Percentiles rank a stretch among this genome's conserved stretches.
phyloP scores from a whole-genome alignment of 2,888 invertebrate species.

The Lithosia quadra region DNA sequence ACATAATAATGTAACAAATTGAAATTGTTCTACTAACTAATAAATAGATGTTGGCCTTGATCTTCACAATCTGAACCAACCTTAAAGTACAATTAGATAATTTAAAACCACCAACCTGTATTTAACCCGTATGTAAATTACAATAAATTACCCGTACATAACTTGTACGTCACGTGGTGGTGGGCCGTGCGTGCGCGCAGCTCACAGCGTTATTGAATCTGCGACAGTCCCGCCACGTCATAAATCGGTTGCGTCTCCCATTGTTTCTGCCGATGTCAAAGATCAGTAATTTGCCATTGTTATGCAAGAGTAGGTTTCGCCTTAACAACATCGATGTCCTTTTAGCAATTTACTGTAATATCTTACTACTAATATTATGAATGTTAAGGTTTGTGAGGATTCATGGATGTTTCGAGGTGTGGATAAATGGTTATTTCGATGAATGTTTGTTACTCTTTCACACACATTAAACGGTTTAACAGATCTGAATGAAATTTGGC shows the following conservation, averaged over 20 bases:
- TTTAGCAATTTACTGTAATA: slow-evolving; percentile 11
- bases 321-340: slow-evolving; percentile 31
- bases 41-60: slow-evolving; percentile 35
- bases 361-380: slow-evolving; percentile 8
- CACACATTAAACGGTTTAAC: no score
- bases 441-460: neutral
- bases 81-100: slow-evolving; percentile 40
- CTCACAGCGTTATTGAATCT: slow-evolving; percentile 69
- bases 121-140: slow-evolving; percentile 59
- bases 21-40: slow-evolving; percentile 6
- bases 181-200: slow-evolving; percentile 64
- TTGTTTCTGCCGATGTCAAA: slow-evolving; percentile 83
- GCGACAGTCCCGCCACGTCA: slow-evolving; percentile 69
- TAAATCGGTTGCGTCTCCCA: slow-evolving; percentile 75
- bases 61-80: slow-evolving; percentile 44
- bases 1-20: neutral
- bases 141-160: slow-evolving; percentile 57
- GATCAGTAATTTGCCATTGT: slow-evolving; percentile 85
- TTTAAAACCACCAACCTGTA: slow-evolving; percentile 51
- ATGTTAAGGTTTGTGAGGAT: neutral
- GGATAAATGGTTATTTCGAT: neutral
- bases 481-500: neutral
- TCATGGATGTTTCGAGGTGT: no score
- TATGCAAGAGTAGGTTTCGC: slow-evolving; percentile 60
- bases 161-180: slow-evolving; percentile 59